Conservation (phyloP, 1,140 invertebrate species). For the Drosophila oshimai region DNA sequence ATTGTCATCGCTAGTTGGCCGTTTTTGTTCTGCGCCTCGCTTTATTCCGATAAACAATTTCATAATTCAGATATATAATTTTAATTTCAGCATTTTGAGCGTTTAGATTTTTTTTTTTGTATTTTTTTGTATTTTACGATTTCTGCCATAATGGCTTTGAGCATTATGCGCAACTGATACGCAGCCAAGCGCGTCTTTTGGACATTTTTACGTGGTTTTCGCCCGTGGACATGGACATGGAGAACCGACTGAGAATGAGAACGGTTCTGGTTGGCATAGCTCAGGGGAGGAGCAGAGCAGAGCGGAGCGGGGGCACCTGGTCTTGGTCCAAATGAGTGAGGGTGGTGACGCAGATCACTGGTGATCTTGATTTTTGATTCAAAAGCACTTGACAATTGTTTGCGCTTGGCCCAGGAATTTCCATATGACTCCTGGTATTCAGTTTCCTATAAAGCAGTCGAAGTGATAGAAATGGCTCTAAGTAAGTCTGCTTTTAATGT, state of each 20-base stretch:
- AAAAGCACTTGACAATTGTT: constrained; percentile 33
- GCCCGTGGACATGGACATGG: constrained; percentile 19
- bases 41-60: constrained; percentile 62
- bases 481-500: too few relatives aligned
- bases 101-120: constrained; percentile 33
- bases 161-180: constrained; percentile 73
- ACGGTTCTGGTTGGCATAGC: constrained; percentile 58
- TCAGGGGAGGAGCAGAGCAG: constrained; percentile 11
- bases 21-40: constrained; percentile 1
- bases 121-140: constrained; percentile 45
- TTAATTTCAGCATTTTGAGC: constrained; percentile 33
- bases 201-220: constrained; percentile 42
- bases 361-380: neutral
- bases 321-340: neutral
- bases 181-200: constrained; percentile 69
- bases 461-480: neutral
- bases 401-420: neutral
- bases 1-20: constrained; percentile 37
- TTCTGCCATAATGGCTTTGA: constrained; percentile 59
- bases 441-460: neutral
- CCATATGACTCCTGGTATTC: neutral
- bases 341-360: neutral
- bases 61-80: constrained; percentile 26
- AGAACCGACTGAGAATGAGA: constrained; percentile 26
- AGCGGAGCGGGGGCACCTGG: neutral